phyloP scores from a whole-genome alignment of 1,140 invertebrate species.

The Zaprionus camerounensis region DNA sequence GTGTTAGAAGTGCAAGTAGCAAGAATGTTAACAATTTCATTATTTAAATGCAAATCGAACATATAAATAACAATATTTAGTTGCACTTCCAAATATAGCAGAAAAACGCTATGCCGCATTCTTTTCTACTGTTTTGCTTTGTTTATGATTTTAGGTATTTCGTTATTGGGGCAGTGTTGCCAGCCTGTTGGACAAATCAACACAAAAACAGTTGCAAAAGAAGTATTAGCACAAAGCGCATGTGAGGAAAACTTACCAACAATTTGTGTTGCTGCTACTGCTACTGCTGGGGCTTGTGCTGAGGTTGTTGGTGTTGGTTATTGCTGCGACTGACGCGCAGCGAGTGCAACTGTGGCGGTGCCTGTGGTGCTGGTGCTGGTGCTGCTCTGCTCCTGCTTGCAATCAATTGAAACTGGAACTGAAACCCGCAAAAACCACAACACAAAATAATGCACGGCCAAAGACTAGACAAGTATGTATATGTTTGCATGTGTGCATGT shows the following conservation, averaged over 20 bases:
- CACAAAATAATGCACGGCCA: conserved; percentile 72
- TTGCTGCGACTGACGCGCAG: conserved; percentile 11
- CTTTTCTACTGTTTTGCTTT: conserved; percentile 6
- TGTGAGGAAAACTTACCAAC: conserved; percentile 72
- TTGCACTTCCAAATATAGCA: neutral
- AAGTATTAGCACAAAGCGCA: conserved; percentile 60
- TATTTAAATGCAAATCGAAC: neutral
- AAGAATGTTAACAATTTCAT: conserved; percentile 1
- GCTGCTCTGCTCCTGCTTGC: conserved; percentile 54
- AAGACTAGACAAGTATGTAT: conserved; percentile 31
- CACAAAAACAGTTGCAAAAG: conserved; percentile 67
- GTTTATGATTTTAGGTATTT: conserved; percentile 39
- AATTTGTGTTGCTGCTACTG: conserved; percentile 41
- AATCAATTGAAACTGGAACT: conserved; percentile 70
- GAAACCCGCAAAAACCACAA: conserved; percentile 75
- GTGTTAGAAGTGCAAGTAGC: neutral
- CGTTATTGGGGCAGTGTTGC: conserved; percentile 49
- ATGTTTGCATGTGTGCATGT: neutral
- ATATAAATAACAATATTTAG: neutral
- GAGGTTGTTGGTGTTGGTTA: conserved; percentile 5
- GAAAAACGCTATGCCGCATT: neutral
- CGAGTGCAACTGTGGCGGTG: conserved; percentile 15
- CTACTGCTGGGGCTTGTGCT: conserved; percentile 5
- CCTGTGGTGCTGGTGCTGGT: conserved; percentile 18
- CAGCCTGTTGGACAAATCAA: conserved; percentile 57